Percentiles rank a stretch among this genome's conserved stretches.
phyloP scores from a whole-genome alignment of 2,888 invertebrate genomes.

The Brachyopa scutellaris region DNA sequence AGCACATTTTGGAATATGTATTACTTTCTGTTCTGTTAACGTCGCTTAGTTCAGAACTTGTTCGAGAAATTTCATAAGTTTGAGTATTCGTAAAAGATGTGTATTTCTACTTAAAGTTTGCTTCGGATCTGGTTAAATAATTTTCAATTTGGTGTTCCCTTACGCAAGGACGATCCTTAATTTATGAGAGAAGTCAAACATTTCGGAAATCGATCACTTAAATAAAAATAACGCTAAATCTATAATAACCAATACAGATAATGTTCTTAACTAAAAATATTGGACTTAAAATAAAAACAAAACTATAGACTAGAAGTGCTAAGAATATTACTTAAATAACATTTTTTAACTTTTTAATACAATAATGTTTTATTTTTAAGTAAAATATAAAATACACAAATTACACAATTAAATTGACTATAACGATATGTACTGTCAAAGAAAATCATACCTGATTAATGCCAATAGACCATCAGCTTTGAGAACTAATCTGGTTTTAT shows the following conservation, averaged over 20 bases:
- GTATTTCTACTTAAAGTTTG: background rate
- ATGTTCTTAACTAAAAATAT: constrained; percentile 36
- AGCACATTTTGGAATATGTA: constrained; percentile 22
- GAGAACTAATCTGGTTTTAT: no score
- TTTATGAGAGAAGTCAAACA: no score
- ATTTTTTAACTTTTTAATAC: constrained; percentile 9
- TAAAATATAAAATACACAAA: no score
- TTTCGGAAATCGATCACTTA: no score
- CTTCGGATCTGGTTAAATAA: background rate
- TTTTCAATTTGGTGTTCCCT: constrained; percentile 1
- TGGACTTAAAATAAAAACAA: constrained; percentile 24
- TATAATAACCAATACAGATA: no score
- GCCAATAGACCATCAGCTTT: no score
- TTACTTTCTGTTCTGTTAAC: constrained; percentile 16
- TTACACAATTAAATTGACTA: no score
- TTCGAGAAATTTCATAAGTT: background rate
- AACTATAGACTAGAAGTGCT: constrained; percentile 65
- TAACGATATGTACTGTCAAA: no score
- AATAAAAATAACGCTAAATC: no score
- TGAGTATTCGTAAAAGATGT: no score
- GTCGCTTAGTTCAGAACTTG: background rate
- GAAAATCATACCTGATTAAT: no score
- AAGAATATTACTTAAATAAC: constrained; percentile 23
- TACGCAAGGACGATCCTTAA: background rate
- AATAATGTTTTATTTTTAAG: background rate